Evolutionary conservation across 1,140 invertebrate species (phyloP).

Genomic region (Drosophila kohkoa): DNA sequence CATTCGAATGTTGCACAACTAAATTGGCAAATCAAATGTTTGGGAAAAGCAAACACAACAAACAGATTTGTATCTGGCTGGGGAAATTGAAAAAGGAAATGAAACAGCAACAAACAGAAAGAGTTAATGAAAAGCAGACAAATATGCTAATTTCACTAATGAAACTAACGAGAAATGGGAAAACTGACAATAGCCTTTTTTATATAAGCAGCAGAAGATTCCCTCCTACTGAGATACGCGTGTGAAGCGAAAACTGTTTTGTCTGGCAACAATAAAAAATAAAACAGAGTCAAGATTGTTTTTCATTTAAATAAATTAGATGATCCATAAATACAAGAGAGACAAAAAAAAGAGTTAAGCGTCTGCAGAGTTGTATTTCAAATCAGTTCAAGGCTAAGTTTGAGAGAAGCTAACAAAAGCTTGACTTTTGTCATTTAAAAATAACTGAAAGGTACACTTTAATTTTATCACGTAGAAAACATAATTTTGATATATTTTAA

Average conservation of each 20-base stretch:
- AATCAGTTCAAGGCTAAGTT: neutral
- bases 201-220: slow-evolving; percentile 7
- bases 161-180: slow-evolving; percentile 16
- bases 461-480: neutral
- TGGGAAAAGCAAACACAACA: neutral
- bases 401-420: neutral
- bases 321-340: slow-evolving; percentile 8
- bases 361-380: neutral
- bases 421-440: too few relatives aligned
- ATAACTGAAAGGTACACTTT: neutral
- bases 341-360: neutral
- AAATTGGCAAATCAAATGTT: slow-evolving; percentile 7
- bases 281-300: neutral
- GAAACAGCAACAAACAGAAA: slow-evolving; percentile 7
- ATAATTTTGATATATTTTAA: neutral
- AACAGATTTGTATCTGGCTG: neutral
- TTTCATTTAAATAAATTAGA: slow-evolving; percentile 24
- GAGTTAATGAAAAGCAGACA: slow-evolving; percentile 18
- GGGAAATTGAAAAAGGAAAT: slow-evolving; percentile 21
- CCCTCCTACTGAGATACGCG: slow-evolving; percentile 12
- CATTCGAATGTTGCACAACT: slow-evolving; percentile 19
- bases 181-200: slow-evolving; percentile 1
- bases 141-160: slow-evolving; percentile 50
- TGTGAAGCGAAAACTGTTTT: slow-evolving; percentile 20
- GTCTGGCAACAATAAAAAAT: slow-evolving; percentile 17